Conservation (phyloP, 2,797 vertebrate genomes). For the Coregonus ussuriensis region DNA sequence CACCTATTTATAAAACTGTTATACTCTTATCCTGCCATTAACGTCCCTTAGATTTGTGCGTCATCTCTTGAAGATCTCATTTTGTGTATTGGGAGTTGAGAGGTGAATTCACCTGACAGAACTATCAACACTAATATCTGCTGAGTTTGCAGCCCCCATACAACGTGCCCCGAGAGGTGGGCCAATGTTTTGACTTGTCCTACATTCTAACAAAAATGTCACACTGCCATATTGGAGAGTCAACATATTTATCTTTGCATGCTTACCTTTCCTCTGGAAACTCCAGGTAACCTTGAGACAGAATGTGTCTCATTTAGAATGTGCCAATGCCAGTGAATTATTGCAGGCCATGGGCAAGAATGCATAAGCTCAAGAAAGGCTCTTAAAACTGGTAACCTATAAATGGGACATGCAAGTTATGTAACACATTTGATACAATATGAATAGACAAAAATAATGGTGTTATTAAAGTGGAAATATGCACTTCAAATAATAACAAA, state of each 20-base stretch:
- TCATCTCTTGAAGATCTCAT: too few species aligned
- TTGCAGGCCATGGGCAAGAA: background rate
- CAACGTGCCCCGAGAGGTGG: slow-evolving; percentile 31
- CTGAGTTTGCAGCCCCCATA: slow-evolving; percentile 31
- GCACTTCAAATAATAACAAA: too few species aligned
- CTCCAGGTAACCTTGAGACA: background rate
- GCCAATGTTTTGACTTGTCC: slow-evolving; percentile 52
- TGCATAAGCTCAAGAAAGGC: background rate
- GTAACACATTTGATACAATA: background rate
- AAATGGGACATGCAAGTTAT: background rate
- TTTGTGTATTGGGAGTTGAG: background rate
- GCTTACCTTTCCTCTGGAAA: slow-evolving; percentile 38
- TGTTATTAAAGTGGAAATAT: too few species aligned
- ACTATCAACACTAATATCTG: slow-evolving; percentile 18
- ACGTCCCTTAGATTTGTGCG: too few species aligned
- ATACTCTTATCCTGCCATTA: too few species aligned
- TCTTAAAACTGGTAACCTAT: background rate
- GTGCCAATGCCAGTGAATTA: background rate
- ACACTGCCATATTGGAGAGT: slow-evolving; percentile 26
- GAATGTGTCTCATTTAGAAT: background rate
- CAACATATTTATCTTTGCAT: slow-evolving; percentile 11
- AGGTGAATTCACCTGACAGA: slow-evolving; percentile 25
- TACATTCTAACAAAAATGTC: slow-evolving; percentile 43
- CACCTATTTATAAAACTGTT: too few species aligned
- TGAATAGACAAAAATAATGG: too few species aligned